Conservation (phyloP, 2,113 vertebrate species). For the Eudyptes chrysolophus region DNA sequence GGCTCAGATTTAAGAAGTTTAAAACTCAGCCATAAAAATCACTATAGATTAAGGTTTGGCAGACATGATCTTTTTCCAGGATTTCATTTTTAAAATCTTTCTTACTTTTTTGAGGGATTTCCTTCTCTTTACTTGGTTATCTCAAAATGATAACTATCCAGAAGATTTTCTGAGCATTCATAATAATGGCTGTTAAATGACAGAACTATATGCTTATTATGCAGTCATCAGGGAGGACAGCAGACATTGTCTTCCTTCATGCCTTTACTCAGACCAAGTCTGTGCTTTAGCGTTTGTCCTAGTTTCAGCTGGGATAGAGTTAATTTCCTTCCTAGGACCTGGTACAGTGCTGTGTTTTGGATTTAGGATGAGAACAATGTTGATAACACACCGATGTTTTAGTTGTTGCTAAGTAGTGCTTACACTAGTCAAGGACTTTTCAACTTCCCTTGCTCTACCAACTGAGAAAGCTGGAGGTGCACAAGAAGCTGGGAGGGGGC, state of each 20-base stretch:
- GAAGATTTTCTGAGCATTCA: not conserved
- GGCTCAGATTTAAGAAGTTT: not conserved
- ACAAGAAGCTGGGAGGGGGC: too few species aligned
- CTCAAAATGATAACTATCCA: not conserved
- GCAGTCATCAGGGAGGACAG: not conserved
- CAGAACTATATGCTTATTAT: not conserved
- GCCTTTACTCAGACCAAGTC: not conserved
- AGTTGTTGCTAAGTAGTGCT: too few species aligned
- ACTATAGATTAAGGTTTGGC: slow-evolving; percentile 17
- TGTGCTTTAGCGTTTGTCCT: not conserved
- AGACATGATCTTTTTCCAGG: not conserved
- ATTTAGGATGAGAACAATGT: too few species aligned
- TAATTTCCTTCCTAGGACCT: too few species aligned
- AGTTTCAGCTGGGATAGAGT: too few species aligned
- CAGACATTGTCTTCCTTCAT: not conserved
- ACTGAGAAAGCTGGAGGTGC: too few species aligned
- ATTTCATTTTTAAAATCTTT: not conserved
- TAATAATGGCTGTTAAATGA: not conserved
- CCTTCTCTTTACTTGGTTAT: not conserved
- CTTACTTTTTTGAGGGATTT: not conserved
- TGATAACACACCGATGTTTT: too few species aligned
- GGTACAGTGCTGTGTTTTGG: too few species aligned
- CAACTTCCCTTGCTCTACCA: too few species aligned
- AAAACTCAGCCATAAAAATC: not conserved
- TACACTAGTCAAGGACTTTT: too few species aligned